Evolutionary conservation across 2,888 invertebrate species (phyloP).

Genomic region (Lithodes maja): DNA sequence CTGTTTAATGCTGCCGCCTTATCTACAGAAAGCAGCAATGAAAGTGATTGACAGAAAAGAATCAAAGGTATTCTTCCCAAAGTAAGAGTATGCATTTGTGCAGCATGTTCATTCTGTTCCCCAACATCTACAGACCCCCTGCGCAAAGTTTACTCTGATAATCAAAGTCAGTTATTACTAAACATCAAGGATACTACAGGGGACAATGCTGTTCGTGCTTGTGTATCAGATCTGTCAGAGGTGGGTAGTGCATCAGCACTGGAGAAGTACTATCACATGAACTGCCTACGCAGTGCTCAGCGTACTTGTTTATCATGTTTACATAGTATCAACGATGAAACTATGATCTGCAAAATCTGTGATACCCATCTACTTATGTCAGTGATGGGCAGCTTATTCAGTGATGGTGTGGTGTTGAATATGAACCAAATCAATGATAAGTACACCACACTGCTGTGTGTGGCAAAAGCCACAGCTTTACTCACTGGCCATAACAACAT

Average conservation of each 20-base stretch:
- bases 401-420: background rate
- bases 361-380: background rate
- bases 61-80: background rate
- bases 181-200: background rate
- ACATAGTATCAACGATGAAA: background rate
- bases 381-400: background rate
- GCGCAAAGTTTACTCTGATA: background rate
- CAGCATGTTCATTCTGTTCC: conserved; percentile 1
- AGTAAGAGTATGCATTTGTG: background rate
- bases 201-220: background rate
- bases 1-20: conserved; percentile 18
- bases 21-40: background rate
- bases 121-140: background rate
- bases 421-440: background rate
- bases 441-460: background rate
- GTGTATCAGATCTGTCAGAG: background rate
- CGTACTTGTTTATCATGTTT: background rate
- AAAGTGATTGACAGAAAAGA: background rate
- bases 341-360: background rate
- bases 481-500: no score
- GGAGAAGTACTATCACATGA: background rate
- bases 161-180: background rate
- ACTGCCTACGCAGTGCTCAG: background rate
- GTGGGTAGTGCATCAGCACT: background rate
- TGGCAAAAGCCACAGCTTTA: no score